phyloP scores from a whole-genome alignment of 1,140 invertebrate species.

The Triops longicaudatus region DNA sequence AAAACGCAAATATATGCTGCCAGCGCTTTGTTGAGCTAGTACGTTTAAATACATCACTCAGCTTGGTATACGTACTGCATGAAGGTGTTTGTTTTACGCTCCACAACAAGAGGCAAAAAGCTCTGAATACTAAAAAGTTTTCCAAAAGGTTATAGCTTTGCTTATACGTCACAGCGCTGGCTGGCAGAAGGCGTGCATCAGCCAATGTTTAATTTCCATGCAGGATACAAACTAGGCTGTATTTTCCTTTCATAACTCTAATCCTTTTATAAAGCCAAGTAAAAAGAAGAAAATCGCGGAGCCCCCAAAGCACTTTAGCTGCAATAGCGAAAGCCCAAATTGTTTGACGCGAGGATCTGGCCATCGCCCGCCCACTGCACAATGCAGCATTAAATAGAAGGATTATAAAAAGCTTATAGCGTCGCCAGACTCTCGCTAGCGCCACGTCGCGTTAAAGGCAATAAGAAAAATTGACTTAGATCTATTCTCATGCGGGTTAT shows the following conservation, averaged over 20 bases:
- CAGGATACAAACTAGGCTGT: neutral
- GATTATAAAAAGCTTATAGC: neutral
- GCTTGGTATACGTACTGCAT: neutral
- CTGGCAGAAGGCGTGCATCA: neutral
- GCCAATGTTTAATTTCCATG: conserved; percentile 7
- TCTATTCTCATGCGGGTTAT: neutral
- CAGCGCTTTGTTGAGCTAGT: no score
- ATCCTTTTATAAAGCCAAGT: neutral
- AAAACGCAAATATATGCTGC: neutral
- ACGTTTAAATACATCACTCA: neutral
- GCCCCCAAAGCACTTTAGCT: neutral
- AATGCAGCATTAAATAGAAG: neutral
- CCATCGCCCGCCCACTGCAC: neutral
- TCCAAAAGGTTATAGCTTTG: neutral
- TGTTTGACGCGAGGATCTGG: neutral
- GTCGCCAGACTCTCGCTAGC: neutral
- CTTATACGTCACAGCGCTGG: neutral
- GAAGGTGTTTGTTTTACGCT: neutral
- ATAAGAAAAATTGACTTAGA: neutral
- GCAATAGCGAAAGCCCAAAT: neutral
- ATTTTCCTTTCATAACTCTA: conserved; percentile 4
- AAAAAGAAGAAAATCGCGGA: neutral
- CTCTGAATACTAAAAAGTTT: neutral
- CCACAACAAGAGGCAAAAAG: conserved; percentile 1
- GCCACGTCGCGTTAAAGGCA: neutral